phyloP scores from a whole-genome alignment of 37 sponge, comb jelly and placozoan genomes.

The Mnemiopsis leidyi region DNA sequence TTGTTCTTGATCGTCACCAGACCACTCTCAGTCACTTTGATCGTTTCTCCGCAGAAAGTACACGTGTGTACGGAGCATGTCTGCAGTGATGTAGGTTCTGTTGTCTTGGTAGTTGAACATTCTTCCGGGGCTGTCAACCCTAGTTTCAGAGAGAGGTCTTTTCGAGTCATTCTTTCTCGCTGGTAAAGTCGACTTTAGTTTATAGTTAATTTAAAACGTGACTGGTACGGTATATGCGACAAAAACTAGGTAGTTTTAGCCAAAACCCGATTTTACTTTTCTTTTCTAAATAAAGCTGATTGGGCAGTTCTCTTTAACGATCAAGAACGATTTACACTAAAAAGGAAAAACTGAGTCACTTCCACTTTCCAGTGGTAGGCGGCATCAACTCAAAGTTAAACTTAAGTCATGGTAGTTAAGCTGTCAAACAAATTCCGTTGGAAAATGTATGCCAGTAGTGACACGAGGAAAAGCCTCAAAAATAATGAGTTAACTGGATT shows the following conservation, averaged over 20 bases:
- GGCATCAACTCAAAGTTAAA: too few species aligned
- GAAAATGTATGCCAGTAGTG: not conserved
- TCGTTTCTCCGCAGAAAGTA: not conserved
- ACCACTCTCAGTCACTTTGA: not conserved
- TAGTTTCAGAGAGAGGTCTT: not conserved
- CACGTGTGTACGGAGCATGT: not conserved
- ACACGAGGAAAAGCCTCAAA: not conserved
- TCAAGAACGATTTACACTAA: too few species aligned
- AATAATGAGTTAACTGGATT: not conserved
- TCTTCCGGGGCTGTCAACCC: not conserved
- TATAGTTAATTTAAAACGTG: too few species aligned
- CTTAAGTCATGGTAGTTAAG: too few species aligned
- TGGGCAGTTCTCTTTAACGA: too few species aligned
- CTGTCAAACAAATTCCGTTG: not conserved
- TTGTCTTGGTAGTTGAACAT: not conserved
- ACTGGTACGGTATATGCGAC: too few species aligned
- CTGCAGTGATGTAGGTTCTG: not conserved
- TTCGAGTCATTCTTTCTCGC: not conserved
- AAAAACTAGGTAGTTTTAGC: too few species aligned
- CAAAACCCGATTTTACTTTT: too few species aligned
- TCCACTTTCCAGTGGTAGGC: too few species aligned
- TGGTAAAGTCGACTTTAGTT: too few species aligned
- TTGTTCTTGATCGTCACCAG: constrained; percentile 15
- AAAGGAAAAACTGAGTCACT: too few species aligned
- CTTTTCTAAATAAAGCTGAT: too few species aligned